Evolutionary conservation across 2,888 invertebrate genomes (phyloP).

Genomic region (Papilio demoleus): DNA sequence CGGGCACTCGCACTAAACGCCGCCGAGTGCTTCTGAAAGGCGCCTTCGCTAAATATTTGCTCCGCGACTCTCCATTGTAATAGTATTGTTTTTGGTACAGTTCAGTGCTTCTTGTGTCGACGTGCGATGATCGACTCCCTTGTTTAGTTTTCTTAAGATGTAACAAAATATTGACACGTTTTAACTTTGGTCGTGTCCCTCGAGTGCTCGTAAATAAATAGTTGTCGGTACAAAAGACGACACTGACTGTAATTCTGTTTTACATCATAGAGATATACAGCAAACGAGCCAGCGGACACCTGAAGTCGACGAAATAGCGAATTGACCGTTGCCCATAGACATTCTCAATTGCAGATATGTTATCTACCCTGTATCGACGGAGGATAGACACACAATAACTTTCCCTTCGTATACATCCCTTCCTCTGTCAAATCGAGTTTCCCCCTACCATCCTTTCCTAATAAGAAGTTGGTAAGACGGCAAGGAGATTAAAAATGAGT

Average conservation of each 20-base stretch:
- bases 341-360: no score
- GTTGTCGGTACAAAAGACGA: not conserved
- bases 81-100: not conserved
- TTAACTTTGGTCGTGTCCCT: not conserved
- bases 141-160: conserved; percentile 14
- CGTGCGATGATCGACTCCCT: conserved; percentile 2
- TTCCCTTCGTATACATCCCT: no score
- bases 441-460: no score
- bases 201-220: not conserved
- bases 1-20: conserved; percentile 34
- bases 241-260: not conserved
- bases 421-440: no score
- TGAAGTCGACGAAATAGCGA: no score
- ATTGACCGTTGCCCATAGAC: no score
- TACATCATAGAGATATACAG: no score
- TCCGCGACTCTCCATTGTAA: conserved; percentile 26
- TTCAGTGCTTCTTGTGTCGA: conserved; percentile 1
- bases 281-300: no score
- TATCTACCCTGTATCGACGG: no score
- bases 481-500: no score
- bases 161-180: conserved; percentile 11
- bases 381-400: no score
- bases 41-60: conserved; percentile 36
- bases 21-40: conserved; percentile 33
- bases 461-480: no score